phyloP scores from a whole-genome alignment of 2,888 invertebrate species.

The Ligdia adustata region DNA sequence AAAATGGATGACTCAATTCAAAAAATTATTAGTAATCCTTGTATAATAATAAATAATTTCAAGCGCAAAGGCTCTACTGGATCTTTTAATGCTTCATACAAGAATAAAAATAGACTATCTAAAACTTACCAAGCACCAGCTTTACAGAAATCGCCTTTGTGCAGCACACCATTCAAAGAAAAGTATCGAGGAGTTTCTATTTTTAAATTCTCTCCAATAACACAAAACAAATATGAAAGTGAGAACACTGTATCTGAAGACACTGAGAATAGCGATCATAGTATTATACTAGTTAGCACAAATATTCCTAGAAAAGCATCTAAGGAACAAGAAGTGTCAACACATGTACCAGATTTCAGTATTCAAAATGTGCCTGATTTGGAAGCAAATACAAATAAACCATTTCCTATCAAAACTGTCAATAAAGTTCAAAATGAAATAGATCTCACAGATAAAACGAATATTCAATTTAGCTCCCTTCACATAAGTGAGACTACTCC shows the following conservation, averaged over 20 bases:
- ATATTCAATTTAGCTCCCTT: slow-evolving; percentile 39
- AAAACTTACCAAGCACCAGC: slow-evolving; percentile 47
- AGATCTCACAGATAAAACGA: not conserved
- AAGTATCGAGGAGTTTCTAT: slow-evolving; percentile 71
- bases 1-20: slow-evolving; percentile 62
- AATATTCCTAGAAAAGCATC: slow-evolving; percentile 25
- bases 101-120: slow-evolving; percentile 46
- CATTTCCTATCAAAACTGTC: not conserved
- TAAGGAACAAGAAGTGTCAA: slow-evolving; percentile 14
- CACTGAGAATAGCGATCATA: slow-evolving; percentile 40
- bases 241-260: slow-evolving; percentile 45
- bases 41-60: slow-evolving; percentile 53
- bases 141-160: slow-evolving; percentile 57
- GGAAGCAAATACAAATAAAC: not conserved
- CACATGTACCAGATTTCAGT: not conserved
- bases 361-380: not conserved
- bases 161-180: slow-evolving; percentile 70
- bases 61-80: slow-evolving; percentile 40
- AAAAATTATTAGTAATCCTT: slow-evolving; percentile 59
- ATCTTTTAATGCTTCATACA: slow-evolving; percentile 40
- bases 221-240: slow-evolving; percentile 28
- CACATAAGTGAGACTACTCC: slow-evolving; percentile 53
- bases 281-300: slow-evolving; percentile 38
- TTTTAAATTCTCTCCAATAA: slow-evolving; percentile 71
- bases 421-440: slow-evolving; percentile 1